Evolutionary conservation across 2,888 invertebrate species (phyloP), one percentile per base, ranked within the genome.

Genomic region (Rhorus exstirpatorius): DNA sequence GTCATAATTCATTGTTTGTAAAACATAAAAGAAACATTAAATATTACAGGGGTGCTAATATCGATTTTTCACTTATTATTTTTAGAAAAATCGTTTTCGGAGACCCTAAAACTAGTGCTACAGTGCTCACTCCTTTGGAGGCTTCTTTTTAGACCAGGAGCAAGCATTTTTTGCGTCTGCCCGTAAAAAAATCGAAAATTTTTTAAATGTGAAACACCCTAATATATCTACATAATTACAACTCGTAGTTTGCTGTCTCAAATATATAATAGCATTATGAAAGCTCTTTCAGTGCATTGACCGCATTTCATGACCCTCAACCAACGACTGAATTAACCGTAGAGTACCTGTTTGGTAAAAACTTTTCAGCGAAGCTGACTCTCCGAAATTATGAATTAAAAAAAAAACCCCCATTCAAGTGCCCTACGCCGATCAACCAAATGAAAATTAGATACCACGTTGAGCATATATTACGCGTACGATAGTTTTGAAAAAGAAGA

Each of bases 311-410:
- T 26, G 46, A 80, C 51, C 21, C 61, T 46, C 31, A 21, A 78
- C 75, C 78, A 74, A 82, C 55, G 81, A 82, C 81, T 82, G 81
- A 82, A 78, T 82, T 70, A 51, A 63, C 51, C 70, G 78, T 75
- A 65, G 70, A 49, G 74, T 78, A 74, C 41, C 26, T 68, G 78
- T 74, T 41, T 74, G 77, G 77, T 21, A 35, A 75, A 55, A 51
- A 41, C 0, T 10, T 49, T 60, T 60, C n/a, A 46, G 3, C 41
- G 14, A 65, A 21, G 35, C 35, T 12, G 24, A 55, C 26, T 17
- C 8, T 7, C 14, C 24, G 41, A 58, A 38, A 67, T 35, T 67
- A n/a, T 17, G n/a, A 31, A 49, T 51, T 17, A 51, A 46, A 14
- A 31, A 31, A 17, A 60, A 35, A 58, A 55, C n/a, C n/a, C 35